Evolutionary conservation across 2,113 vertebrate species (phyloP).

Genomic region (Collichthys lucidus): DNA sequence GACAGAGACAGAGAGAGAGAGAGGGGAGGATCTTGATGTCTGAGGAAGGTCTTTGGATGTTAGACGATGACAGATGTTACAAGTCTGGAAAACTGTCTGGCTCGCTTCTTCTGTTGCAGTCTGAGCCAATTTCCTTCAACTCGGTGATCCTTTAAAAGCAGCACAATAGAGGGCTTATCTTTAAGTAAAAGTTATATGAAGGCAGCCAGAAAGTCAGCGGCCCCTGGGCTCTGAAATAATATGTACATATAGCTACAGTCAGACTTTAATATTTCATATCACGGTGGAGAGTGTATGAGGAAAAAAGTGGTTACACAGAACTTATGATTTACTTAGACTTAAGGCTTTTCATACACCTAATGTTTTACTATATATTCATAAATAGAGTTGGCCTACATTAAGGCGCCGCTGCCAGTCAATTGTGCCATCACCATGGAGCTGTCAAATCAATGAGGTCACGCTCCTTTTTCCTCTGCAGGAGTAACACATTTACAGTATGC

Average conservation of each 20-base stretch:
- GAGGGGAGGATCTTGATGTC: slow-evolving; percentile 39
- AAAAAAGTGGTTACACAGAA: slow-evolving; percentile 19
- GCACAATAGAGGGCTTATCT: slow-evolving; percentile 53
- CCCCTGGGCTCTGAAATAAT: slow-evolving; percentile 29
- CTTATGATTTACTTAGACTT: slow-evolving; percentile 1
- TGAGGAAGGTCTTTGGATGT: slow-evolving; percentile 46
- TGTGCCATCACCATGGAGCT: slow-evolving; percentile 64
- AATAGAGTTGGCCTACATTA: slow-evolving; percentile 65
- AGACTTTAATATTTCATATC: slow-evolving; percentile 57
- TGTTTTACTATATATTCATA: slow-evolving; percentile 32
- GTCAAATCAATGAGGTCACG: slow-evolving; percentile 75
- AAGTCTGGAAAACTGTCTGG: slow-evolving; percentile 45
- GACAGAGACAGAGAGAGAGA: slow-evolving; percentile 9
- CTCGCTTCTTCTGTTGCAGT: slow-evolving; percentile 25
- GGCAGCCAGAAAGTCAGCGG: slow-evolving; percentile 1
- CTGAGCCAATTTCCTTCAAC: slow-evolving; percentile 62
- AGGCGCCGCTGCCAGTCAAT: slow-evolving; percentile 57
- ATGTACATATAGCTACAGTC: slow-evolving; percentile 28
- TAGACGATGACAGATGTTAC: slow-evolving; percentile 39
- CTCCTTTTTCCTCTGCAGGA: slow-evolving; percentile 33
- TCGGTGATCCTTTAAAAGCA: slow-evolving; percentile 49
- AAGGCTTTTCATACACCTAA: slow-evolving; percentile 9
- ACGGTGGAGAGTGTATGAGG: slow-evolving; percentile 11
- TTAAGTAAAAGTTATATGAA: slow-evolving; percentile 53
- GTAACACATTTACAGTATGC: not conserved